phyloP scores from a whole-genome alignment of 53 echinoderm and acorn worm species.

The Actinopyga echinites region DNA sequence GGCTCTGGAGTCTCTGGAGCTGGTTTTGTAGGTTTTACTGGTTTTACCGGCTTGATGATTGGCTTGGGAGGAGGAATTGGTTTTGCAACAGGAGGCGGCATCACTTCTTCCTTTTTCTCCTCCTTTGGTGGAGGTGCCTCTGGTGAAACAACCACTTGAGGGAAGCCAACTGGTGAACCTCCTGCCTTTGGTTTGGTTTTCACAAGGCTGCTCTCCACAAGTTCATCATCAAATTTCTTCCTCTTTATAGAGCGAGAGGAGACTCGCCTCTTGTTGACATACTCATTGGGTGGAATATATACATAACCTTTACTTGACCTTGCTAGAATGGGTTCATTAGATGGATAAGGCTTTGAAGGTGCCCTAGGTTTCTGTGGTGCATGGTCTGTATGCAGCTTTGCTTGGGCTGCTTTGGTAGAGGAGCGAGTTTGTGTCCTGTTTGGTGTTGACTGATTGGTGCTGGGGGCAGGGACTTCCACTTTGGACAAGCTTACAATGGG shows the following conservation, averaged over 20 bases:
- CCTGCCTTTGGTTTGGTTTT: conserved; percentile 51
- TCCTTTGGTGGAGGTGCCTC: conserved; percentile 14
- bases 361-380: neutral
- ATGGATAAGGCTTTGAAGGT: conserved; percentile 24
- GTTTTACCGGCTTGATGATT: neutral
- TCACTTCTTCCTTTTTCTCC: conserved; percentile 21
- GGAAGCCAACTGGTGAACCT: conserved; percentile 1
- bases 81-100: conserved; percentile 22
- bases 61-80: conserved; percentile 29
- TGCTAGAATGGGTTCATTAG: conserved; percentile 26
- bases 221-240: conserved; percentile 98
- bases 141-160: neutral
- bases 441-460: neutral
- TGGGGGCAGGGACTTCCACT: too few relatives aligned
- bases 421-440: conserved; percentile 33
- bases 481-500: too few relatives aligned
- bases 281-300: conserved; percentile 49
- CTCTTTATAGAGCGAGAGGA: conserved; percentile 93
- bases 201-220: conserved; percentile 92
- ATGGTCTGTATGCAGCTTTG: neutral
- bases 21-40: conserved; percentile 18
- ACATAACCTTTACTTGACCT: conserved; percentile 37
- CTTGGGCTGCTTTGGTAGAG: conserved; percentile 8
- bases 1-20: neutral
- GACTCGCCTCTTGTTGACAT: conserved; percentile 76